Conservation (phyloP, 2,797 vertebrate species). For the Lutjanus campechanus region DNA sequence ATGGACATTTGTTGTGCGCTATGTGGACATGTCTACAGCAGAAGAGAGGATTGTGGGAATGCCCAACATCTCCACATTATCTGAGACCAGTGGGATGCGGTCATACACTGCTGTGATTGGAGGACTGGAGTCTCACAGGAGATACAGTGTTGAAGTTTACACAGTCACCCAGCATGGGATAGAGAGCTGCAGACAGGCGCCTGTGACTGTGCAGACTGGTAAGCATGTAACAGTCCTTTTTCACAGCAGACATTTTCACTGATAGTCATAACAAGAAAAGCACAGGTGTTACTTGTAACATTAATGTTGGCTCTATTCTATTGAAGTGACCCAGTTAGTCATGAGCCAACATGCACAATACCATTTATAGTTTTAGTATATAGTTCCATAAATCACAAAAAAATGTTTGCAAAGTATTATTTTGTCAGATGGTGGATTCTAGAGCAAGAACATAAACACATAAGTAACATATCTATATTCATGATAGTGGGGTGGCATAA, state of each 20-base stretch:
- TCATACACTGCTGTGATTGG: constrained; percentile 76
- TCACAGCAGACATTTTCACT: not conserved
- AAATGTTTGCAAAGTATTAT: too few relatives aligned
- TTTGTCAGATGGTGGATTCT: too few relatives aligned
- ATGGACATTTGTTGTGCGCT: constrained; percentile 84
- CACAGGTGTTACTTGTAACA: not conserved
- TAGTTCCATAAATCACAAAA: too few relatives aligned
- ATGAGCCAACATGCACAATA: too few relatives aligned
- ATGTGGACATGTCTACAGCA: constrained; percentile 79
- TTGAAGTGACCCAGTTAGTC: too few relatives aligned
- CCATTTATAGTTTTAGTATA: too few relatives aligned
- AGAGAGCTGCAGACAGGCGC: constrained; percentile 81
- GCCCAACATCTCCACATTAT: constrained; percentile 74
- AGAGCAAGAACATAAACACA: too few relatives aligned
- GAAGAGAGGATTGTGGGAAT: constrained; percentile 72
- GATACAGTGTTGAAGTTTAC: constrained; percentile 86
- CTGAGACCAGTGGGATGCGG: constrained; percentile 71
- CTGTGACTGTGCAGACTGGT: constrained; percentile 88
- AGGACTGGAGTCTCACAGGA: constrained; percentile 83
- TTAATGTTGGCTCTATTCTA: too few relatives aligned
- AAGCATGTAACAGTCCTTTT: constrained; percentile 27
- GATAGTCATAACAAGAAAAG: not conserved
- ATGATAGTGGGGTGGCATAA: too few relatives aligned
- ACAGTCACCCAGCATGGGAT: constrained; percentile 84
- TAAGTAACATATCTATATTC: too few relatives aligned